Evolutionary conservation across 1,140 invertebrate species (phyloP), one percentile per base, ranked within the genome.

Genomic region (Bombus waltoni): DNA sequence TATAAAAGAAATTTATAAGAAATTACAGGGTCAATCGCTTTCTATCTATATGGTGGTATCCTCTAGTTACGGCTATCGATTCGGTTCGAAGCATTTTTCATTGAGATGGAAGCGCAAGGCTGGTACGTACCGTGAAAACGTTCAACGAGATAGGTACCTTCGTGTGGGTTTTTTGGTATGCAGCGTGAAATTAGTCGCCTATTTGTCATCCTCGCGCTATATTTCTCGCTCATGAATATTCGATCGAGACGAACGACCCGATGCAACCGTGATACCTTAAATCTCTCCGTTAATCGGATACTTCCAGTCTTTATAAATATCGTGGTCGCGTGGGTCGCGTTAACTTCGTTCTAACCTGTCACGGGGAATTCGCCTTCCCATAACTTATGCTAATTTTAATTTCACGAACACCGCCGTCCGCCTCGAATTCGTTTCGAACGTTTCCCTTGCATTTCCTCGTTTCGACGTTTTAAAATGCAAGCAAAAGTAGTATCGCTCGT

Each of bases 181-280:
- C 83, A 73, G 35, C 87, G 68, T 86, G 71, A 86, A 88, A 89
- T 88, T 89, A 87, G 79, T 57, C 53, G 87, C 40, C 62, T 72
- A 89, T 88, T 89, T 89, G 74, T 89, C 87, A 89, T 88, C 77
- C 88, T 25, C 62, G n/a, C 65, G 78, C 70, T 79, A 76, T 44
- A 72, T 74, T 80, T 76, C 72, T 66, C 47, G 59, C 70, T 89
- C 79, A 89, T 89, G 83, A 80, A 89, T 86, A 89, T 89, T 89
- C 83, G 83, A 88, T 89, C 85, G 85, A 8, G 76, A 65, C 40
- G 83, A 65, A 76, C 80, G 42, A 59, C 35, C 25, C 59, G 57
- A n/a, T 71, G 44, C 71, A 44, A 40, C 53, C 53, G 38, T 18
- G 71, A 65, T 28, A 44, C 59, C 59, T 47, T 44, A 62, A 66